Evolutionary conservation across 2,797 vertebrate species (phyloP).

Genomic region (Holocentrus rufus): DNA sequence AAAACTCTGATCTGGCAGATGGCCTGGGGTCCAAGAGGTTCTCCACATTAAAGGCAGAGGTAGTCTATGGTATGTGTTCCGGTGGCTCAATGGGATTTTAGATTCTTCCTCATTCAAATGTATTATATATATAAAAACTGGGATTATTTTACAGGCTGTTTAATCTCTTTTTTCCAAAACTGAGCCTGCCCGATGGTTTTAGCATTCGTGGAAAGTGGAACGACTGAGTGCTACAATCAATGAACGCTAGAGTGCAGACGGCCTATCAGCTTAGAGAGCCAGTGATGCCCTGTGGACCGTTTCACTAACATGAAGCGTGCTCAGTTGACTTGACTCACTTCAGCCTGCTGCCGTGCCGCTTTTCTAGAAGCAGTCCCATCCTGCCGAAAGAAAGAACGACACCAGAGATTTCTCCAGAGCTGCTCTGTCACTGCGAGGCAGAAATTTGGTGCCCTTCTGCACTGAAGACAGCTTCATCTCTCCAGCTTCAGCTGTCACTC

Average conservation of each 20-base stretch:
- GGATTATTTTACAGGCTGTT: conserved; percentile 80
- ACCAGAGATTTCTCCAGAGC: conserved; percentile 65
- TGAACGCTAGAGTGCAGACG: conserved; percentile 77
- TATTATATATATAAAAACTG: conserved; percentile 76
- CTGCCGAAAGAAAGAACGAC: conserved; percentile 55
- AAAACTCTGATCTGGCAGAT: conserved; percentile 79
- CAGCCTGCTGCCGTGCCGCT: conserved; percentile 68
- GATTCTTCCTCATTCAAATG: conserved; percentile 75
- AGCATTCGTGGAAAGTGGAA: conserved; percentile 80
- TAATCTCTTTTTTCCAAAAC: conserved; percentile 76
- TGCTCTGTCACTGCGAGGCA: conserved; percentile 42
- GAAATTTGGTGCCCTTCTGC: conserved; percentile 47
- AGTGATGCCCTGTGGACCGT: conserved; percentile 79
- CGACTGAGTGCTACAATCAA: conserved; percentile 74
- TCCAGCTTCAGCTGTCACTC: conserved; percentile 58
- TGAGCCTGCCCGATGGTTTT: conserved; percentile 70
- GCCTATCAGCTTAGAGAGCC: conserved; percentile 80
- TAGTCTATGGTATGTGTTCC: conserved; percentile 66
- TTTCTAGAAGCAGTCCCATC: conserved; percentile 71
- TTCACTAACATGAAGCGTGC: conserved; percentile 74
- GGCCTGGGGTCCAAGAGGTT: conserved; percentile 71
- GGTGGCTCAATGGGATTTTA: conserved; percentile 79
- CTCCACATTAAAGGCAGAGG: conserved; percentile 70
- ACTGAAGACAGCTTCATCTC: conserved; percentile 64
- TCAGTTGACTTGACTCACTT: conserved; percentile 80